Percentiles rank a stretch among this genome's conserved stretches.
Evolutionary conservation across 1,140 invertebrate species (phyloP).

Genomic region (Caerostris darwini): DNA sequence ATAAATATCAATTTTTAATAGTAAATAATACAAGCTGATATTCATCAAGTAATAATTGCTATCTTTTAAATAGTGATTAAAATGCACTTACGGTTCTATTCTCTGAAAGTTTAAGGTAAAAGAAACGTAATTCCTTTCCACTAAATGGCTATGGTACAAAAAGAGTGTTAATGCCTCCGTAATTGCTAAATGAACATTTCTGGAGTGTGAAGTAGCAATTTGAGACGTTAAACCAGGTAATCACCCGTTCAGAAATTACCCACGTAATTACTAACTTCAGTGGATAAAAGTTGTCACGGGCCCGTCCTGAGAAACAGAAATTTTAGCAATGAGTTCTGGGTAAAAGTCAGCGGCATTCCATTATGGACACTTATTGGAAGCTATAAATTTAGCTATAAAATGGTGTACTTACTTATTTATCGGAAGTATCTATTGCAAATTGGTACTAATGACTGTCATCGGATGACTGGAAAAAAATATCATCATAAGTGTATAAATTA

Average conservation of each 20-base stretch:
- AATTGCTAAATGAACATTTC: conserved; percentile 26
- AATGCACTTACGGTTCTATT: not conserved
- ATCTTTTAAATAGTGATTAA: not conserved
- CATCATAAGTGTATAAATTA: too few species aligned
- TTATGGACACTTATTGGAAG: too few species aligned
- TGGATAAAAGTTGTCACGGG: not conserved
- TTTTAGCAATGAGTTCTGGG: not conserved
- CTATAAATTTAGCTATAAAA: too few species aligned
- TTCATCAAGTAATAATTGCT: not conserved
- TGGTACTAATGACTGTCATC: too few species aligned
- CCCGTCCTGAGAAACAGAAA: not conserved
- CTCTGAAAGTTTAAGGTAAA: not conserved
- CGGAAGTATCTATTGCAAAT: too few species aligned
- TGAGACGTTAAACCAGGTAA: conserved; percentile 12
- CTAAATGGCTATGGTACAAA: not conserved
- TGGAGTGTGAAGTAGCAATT: conserved; percentile 27
- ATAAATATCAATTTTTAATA: not conserved
- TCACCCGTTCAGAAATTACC: conserved; percentile 29
- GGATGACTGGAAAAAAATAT: too few species aligned
- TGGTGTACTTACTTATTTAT: too few species aligned
- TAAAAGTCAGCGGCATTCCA: too few species aligned
- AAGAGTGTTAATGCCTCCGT: not conserved
- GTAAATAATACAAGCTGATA: not conserved
- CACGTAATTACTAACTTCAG: not conserved
- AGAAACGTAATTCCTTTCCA: not conserved